A percentile compares a stretch with the other conserved stretches of the same genome.
Conservation (phyloP, 2,113 vertebrate species). For the Craseonycteris thonglongyai region DNA sequence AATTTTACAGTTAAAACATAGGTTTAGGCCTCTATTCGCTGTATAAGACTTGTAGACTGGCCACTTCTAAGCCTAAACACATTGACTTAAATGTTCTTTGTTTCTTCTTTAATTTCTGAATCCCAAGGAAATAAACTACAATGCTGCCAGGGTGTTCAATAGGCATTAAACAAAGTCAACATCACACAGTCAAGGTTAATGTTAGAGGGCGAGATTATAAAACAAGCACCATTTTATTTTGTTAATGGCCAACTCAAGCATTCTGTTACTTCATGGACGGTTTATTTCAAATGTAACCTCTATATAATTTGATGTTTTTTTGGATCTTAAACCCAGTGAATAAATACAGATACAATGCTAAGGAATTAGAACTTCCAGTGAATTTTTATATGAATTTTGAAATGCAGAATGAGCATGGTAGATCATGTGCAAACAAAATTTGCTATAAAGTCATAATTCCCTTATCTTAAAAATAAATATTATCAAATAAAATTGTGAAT, state of each 20-base stretch:
- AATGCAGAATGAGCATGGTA: not conserved
- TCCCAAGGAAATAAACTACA: not conserved
- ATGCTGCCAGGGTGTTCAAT: not conserved
- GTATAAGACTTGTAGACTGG: too few relatives aligned
- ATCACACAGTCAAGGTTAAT: not conserved
- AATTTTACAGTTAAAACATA: too few relatives aligned
- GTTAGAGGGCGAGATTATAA: not conserved
- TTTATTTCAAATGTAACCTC: not conserved
- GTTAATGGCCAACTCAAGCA: not conserved
- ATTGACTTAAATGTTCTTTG: not conserved
- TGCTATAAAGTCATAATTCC: not conserved
- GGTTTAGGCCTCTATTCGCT: too few relatives aligned
- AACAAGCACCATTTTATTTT: not conserved
- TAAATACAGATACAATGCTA: not conserved
- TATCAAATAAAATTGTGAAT: not conserved
- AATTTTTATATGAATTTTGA: conserved; percentile 9
- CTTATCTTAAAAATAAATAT: not conserved
- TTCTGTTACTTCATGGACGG: not conserved
- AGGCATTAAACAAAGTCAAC: not conserved
- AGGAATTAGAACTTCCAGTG: not conserved
- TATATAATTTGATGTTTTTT: not conserved
- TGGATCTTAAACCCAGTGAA: not conserved
- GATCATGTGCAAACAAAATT: not conserved
- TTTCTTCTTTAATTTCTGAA: not conserved
- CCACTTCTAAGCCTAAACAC: not conserved